phyloP scores from a whole-genome alignment of 2,113 vertebrate genomes.

The Psettodes erumei region DNA sequence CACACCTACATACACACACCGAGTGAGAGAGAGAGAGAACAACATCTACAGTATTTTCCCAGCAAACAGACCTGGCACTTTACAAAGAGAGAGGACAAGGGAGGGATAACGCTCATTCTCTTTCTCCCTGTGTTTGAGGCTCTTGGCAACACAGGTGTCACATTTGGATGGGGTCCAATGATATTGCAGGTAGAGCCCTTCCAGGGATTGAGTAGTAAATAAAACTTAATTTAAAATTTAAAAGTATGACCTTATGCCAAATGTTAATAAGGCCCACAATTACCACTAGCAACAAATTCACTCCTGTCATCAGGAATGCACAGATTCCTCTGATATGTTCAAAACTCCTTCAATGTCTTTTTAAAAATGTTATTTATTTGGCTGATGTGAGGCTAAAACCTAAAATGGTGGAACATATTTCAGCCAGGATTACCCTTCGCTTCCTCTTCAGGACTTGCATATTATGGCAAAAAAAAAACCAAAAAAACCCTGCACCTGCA shows the following conservation, averaged over 20 bases:
- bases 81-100: slow-evolving; percentile 10
- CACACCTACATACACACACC: slow-evolving; percentile 1
- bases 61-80: slow-evolving; percentile 16
- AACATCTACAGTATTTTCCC: slow-evolving; percentile 11
- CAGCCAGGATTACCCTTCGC: not conserved
- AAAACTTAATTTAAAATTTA: not conserved
- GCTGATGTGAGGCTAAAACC: not conserved
- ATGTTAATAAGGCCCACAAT: not conserved
- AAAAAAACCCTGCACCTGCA: too few relatives aligned
- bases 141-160: slow-evolving; percentile 21
- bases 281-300: not conserved
- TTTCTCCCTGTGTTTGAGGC: slow-evolving; percentile 3
- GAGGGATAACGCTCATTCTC: slow-evolving; percentile 61
- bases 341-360: too few relatives aligned
- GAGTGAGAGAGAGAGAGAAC: too few relatives aligned
- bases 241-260: slow-evolving; percentile 8
- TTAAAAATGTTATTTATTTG: too few relatives aligned
- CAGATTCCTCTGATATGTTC: not conserved
- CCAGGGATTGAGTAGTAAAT: slow-evolving; percentile 7
- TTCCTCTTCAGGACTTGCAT: too few relatives aligned
- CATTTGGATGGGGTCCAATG: slow-evolving; percentile 30
- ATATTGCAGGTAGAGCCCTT: slow-evolving; percentile 25
- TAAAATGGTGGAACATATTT: too few relatives aligned
- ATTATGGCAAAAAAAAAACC: too few relatives aligned
- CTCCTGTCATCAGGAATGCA: not conserved